Percentiles rank a stretch among this genome's conserved stretches.
Conservation (phyloP, 2,113 vertebrate species). For the Perca fluviatilis region DNA sequence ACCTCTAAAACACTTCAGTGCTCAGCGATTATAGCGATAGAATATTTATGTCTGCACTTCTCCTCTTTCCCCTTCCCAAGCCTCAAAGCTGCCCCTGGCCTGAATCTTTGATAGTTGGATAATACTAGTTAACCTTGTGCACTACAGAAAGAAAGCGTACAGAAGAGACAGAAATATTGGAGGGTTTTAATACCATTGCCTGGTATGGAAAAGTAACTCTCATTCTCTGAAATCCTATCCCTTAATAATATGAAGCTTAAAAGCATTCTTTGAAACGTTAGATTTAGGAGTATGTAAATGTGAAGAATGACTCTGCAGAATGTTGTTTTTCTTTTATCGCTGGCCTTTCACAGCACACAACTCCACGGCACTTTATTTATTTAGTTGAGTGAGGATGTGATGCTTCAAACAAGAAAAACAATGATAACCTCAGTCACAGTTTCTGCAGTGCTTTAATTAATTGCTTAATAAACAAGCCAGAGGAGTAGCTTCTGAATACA, state of each 20-base stretch:
- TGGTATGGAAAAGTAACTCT: not conserved
- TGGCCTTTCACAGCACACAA: conserved; percentile 21
- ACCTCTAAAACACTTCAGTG: not conserved
- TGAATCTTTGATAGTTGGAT: conserved; percentile 29
- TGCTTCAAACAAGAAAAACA: conserved; percentile 16
- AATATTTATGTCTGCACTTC: conserved; percentile 20
- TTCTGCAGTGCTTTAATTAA: conserved; percentile 31
- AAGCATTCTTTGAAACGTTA: not conserved
- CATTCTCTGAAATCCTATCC: not conserved
- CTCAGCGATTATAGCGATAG: not conserved
- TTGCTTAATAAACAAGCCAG: conserved; percentile 27
- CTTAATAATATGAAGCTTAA: not conserved
- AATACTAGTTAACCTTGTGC: conserved; percentile 38
- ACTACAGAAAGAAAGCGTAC: not conserved
- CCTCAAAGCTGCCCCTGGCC: conserved; percentile 33
- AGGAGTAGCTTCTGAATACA: not conserved
- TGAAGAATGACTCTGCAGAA: conserved; percentile 2
- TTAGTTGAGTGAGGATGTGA: conserved; percentile 8
- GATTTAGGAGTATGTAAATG: not conserved
- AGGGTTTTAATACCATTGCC: conserved; percentile 14
- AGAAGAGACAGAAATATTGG: not conserved
- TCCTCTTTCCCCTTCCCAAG: not conserved
- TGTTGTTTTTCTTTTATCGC: not conserved
- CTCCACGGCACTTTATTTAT: not conserved
- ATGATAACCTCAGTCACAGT: conserved; percentile 26